Evolutionary conservation across 2,113 vertebrate species (phyloP), one percentile per base, ranked within the genome.

Genomic region (Zingel zingel): DNA sequence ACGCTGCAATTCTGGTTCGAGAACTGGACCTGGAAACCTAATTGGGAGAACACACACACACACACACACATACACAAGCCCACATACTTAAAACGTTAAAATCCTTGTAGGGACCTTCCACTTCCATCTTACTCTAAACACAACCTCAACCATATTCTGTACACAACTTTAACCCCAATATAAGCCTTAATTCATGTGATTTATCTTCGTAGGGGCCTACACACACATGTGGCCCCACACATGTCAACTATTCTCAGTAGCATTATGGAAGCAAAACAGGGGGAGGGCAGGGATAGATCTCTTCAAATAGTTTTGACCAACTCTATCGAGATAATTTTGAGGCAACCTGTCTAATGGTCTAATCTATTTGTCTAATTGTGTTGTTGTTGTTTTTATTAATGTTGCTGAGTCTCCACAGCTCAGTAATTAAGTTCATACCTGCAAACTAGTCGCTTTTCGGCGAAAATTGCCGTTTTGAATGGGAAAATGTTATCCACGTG

Each of bases 31-130:
- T 66, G n/a, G 47, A 56, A 39, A 33, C 30, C 59, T 77, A 50
- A 84, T 79, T 64, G 53, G 53, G 19, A 33, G 56, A 63, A 78
- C 81, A 75, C 72, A 64, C 61, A 50, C 68, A n/a, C 36, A 68
- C 51, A 33, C 57, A 33, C 36, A n/a, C 16, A 1, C 6, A 15
- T 7, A 12, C 12, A n/a, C 0, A 16, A 9, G 33, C 43, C 25
- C 56, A 62, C 39, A 30, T 58, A 57, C 30, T 76, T 54, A 48
- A 72, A 54, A 71, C 61, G 77, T 64, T 51, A 58, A 70, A 66
- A 61, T 43, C 59, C 59, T 47, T 19, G n/a, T 13, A 16, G 36
- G 18, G 83, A 80, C 48, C 63, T 59, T 70, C 27, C 69, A 39
- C 66, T 19, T 21, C 19, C 39, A 11, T 30, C 14, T 77, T 19